Evolutionary conservation across 2,888 invertebrate genomes (phyloP), one percentile per base, ranked within the genome.

Genomic region (Drosophila meridiana): DNA sequence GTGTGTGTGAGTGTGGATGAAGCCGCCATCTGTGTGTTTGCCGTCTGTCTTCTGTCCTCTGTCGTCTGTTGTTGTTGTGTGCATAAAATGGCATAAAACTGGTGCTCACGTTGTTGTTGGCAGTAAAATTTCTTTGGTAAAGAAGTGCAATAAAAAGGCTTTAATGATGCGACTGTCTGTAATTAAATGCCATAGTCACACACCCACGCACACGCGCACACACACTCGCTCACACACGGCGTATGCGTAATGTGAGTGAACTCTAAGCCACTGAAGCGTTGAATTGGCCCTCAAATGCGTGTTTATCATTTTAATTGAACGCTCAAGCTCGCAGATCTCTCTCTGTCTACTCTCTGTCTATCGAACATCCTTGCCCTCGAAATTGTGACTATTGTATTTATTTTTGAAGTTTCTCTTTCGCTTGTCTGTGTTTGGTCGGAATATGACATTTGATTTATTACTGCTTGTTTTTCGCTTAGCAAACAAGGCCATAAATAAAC

Each of bases 101-200:
- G 72, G 65, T 64, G 70, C 71, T 75, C 61, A 48, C 71, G 69
- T 63, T 42, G 70, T 20, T 72, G 50, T 6, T 73, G 69, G 87
- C 74, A 66, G 68, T 89, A 77, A 85, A 89, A 89, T 69, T 65
- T 82, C 69, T 84, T 83, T 84, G 68, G 66, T 47, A 80, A 85
- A 85, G 87, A 85, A 85, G 77, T 80, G 68, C 80, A 73, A 89
- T 85, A 87, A 85, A 85, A 85, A 87, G 77, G 69, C 70, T 82
- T 89, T 85, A 84, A 89, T 89, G 85, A 74, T 80, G 85, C 85
- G 85, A 71, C 82, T 79, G 80, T 73, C 69, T 84, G 87, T 87
- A 85, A 85, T 85, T 85, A 85, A 85, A 89, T 72, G 67, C 36
- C 62, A 64, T 7, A 47, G 28, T 14, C 42, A 56, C n/a, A 47